Percentiles rank a stretch among this genome's conserved stretches.
Conservation (phyloP, 2,888 invertebrate species). For the Scrobipalpa atriplicella region DNA sequence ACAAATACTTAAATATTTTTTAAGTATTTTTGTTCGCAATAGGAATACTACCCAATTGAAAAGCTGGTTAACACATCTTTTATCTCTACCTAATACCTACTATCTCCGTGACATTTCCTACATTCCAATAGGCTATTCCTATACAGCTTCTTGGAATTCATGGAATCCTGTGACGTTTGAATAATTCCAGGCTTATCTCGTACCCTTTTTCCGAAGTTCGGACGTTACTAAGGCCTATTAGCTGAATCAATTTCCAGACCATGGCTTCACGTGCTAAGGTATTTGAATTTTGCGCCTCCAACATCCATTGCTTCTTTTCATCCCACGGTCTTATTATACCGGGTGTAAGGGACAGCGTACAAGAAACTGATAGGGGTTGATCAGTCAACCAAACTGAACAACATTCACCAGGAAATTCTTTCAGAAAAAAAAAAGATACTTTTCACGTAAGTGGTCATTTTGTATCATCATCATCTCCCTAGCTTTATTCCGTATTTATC, state of each 20-base stretch:
- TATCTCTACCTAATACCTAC: neutral
- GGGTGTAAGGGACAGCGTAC: too few species aligned
- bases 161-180: neutral
- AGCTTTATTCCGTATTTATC: too few species aligned
- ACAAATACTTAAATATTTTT: too few species aligned
- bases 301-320: neutral
- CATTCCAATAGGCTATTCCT: too few species aligned
- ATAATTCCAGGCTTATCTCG: neutral
- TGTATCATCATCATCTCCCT: too few species aligned
- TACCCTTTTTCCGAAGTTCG: neutral
- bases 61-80: neutral
- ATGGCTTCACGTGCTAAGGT: neutral
- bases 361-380: too few species aligned
- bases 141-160: neutral
- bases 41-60: neutral
- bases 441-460: too few species aligned
- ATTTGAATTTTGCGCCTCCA: neutral
- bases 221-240: neutral
- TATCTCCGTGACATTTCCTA: too few species aligned
- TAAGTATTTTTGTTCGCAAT: neutral
- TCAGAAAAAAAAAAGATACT: too few species aligned
- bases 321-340: too few species aligned
- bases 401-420: too few species aligned
- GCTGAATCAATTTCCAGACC: neutral
- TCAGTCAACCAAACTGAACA: too few species aligned